Percentiles rank a stretch among this genome's conserved stretches.
phyloP scores from a whole-genome alignment of 2,113 vertebrate genomes.

The Larimichthys crocea region DNA sequence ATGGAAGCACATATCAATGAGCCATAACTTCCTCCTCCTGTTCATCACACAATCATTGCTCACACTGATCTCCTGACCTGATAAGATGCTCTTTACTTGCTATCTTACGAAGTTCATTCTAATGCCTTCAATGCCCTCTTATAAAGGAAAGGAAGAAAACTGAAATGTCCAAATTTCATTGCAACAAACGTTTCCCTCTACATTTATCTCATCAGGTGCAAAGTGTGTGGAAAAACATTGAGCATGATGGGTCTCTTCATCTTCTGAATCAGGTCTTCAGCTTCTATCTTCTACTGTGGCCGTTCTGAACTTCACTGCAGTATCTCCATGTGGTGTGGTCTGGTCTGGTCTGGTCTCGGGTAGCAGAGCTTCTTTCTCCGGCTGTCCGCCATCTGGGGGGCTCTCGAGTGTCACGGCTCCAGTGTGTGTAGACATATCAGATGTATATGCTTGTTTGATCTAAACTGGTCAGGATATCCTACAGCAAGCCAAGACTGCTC shows the following conservation, averaged over 20 bases:
- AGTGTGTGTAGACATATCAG: conserved; percentile 28
- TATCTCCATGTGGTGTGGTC: conserved; percentile 46
- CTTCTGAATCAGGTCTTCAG: conserved; percentile 47
- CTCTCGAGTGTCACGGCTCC: conserved; percentile 25
- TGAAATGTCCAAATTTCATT: conserved; percentile 43
- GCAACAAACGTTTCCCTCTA: conserved; percentile 18
- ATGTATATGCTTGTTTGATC: conserved; percentile 32
- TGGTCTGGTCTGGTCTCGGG: conserved; percentile 9
- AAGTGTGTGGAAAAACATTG: conserved; percentile 34
- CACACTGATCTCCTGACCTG: conserved; percentile 5
- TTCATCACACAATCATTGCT: not conserved
- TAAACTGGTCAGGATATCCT: conserved; percentile 59
- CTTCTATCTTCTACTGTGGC: conserved; percentile 33
- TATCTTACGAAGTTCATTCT: not conserved
- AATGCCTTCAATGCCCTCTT: conserved; percentile 4
- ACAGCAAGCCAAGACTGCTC: conserved; percentile 75
- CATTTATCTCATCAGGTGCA: conserved; percentile 41
- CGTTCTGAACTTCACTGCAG: conserved; percentile 33
- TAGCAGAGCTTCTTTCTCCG: not conserved
- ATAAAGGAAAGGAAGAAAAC: conserved; percentile 2
- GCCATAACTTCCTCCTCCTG: not conserved
- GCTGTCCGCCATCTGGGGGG: conserved; percentile 22
- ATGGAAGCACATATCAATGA: not conserved
- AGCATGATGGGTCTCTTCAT: not conserved
- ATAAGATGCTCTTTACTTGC: not conserved